Evolutionary conservation across 2,113 vertebrate species (phyloP).

Genomic region (Acanthochromis polyacanthus): DNA sequence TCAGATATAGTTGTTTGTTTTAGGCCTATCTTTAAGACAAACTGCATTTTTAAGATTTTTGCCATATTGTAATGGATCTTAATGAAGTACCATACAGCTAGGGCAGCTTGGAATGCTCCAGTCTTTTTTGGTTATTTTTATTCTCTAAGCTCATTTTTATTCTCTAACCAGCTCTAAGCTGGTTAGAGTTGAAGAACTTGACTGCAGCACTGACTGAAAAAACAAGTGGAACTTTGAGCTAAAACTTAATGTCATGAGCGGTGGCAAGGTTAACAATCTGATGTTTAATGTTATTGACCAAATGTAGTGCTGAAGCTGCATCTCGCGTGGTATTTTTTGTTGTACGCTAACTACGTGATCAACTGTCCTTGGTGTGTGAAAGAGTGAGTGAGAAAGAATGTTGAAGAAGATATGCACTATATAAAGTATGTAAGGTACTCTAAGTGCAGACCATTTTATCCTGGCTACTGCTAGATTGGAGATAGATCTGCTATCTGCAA

Average conservation of each 20-base stretch:
- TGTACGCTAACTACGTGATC: too few relatives aligned
- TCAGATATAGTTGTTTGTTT: neutral
- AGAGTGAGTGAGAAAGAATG: too few relatives aligned
- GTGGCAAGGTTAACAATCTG: neutral
- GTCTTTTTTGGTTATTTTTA: conserved; percentile 9
- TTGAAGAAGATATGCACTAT: too few relatives aligned
- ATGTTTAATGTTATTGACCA: neutral
- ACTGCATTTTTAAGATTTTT: neutral
- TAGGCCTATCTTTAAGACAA: neutral
- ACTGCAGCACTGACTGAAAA: neutral
- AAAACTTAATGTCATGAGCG: too few relatives aligned
- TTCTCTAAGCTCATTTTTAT: neutral
- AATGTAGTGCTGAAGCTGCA: neutral
- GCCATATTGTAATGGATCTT: neutral
- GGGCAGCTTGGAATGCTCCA: neutral
- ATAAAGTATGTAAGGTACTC: too few relatives aligned
- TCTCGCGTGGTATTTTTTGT: too few relatives aligned
- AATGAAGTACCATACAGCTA: neutral
- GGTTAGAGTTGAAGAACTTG: conserved; percentile 1
- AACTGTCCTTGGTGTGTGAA: too few relatives aligned
- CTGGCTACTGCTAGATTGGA: too few relatives aligned
- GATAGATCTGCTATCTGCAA: too few relatives aligned
- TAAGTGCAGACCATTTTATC: too few relatives aligned
- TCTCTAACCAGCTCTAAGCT: too few relatives aligned
- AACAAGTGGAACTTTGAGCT: neutral